Evolutionary conservation across 2,113 vertebrate genomes (phyloP), one percentile per base, ranked within the genome.

Genomic region (Okapia johnstoni): DNA sequence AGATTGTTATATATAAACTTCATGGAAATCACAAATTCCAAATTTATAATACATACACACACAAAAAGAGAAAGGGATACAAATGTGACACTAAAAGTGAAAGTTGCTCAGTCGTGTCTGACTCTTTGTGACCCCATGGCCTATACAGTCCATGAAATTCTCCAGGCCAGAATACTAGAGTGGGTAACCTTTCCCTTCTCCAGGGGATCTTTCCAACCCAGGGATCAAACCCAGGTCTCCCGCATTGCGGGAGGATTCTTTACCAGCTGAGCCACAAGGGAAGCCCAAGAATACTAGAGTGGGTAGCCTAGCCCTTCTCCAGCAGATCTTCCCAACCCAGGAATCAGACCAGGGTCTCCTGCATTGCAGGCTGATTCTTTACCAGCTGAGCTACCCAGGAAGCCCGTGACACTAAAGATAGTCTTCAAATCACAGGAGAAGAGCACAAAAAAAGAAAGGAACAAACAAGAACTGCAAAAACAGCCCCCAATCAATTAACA

Each of bases 211-310:
- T 70, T n/a, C 66, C 5, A 70, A 23, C n/a, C 19, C 10, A 40
- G 19, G 10, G 19, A 40, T 70, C 66, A 40, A 70, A 70, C 66
- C 1, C 5, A 70, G 66, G 19, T 70, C 19, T 40, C 19, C 10
- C 0, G 0, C 10, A 40, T 70, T 40, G 21, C 5, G 23, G n/a
- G n/a, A 12, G 1, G 66, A 40, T 40, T 70, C n/a, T 70, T 70
- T 40, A 70, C 66, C 10, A 70, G 66, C 66, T 70, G 19, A 70
- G n/a, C 19, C 66, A 23, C 66, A 70, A 70, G 10, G 10, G n/a
- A 70, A 70, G 66, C n/a, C n/a, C 66, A 23, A 70, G n/a, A 40
- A 70, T 40, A 40, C 19, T 70, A 2, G 66, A 12, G 19, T 23
- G 66, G n/a, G n/a, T 40, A 70, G 66, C 19, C n/a, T 70, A 70